Evolutionary conservation across 2,797 vertebrate species (phyloP).

Genomic region (Tenualosa ilisha): DNA sequence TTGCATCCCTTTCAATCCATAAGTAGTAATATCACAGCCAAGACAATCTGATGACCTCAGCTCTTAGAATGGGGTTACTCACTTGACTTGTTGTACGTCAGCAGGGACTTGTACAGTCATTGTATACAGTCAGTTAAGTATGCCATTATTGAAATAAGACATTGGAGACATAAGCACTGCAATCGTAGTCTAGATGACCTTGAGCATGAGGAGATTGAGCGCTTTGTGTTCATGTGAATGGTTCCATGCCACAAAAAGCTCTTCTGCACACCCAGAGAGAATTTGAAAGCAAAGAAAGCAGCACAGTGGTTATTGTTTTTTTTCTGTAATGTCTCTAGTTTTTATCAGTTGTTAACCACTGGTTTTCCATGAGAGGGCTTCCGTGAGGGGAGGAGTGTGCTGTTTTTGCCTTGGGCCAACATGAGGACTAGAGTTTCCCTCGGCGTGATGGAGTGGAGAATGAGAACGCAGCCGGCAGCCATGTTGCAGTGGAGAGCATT

Average conservation of each 20-base stretch:
- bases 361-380: conserved; percentile 33
- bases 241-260: neutral
- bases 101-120: neutral
- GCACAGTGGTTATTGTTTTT: neutral
- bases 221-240: conserved; percentile 2
- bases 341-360: conserved; percentile 30
- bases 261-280: neutral
- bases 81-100: neutral
- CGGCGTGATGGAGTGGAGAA: conserved; percentile 37
- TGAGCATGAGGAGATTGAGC: no score
- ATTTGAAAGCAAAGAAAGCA: neutral
- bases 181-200: neutral
- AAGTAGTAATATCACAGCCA: neutral
- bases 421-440: neutral
- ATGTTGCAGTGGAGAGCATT: conserved; percentile 44
- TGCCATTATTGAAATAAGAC: neutral
- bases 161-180: no score
- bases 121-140: neutral
- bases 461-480: conserved; percentile 55
- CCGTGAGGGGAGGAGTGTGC: conserved; percentile 26
- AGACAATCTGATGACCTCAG: neutral
- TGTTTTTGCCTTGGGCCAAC: conserved; percentile 21
- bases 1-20: neutral
- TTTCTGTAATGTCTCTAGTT: neutral
- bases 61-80: neutral